Evolutionary conservation across 2,113 vertebrate species (phyloP).

Genomic region (Bubo scandiacus): DNA sequence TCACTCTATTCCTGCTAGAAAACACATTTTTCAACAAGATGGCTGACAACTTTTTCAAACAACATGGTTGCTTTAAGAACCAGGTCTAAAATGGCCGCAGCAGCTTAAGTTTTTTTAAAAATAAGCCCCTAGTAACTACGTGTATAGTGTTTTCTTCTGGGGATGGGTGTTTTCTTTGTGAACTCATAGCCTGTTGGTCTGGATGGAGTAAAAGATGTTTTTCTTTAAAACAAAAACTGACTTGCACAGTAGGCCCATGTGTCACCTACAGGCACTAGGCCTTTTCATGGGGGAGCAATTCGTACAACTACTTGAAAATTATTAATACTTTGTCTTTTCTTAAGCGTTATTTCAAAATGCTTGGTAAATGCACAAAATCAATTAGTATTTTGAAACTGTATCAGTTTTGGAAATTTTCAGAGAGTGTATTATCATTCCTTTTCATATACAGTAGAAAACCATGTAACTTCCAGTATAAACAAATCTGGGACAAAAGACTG

Average conservation of each 20-base stretch:
- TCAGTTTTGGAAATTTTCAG: neutral
- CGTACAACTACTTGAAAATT: neutral
- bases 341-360: neutral
- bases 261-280: neutral
- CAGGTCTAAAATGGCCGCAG: neutral
- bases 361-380: neutral
- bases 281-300: neutral
- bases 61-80: neutral
- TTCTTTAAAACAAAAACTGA: neutral
- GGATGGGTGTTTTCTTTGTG: neutral
- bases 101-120: neutral
- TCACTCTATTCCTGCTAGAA: neutral
- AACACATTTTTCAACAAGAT: conserved; percentile 16
- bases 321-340: neutral
- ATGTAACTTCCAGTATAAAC: conserved; percentile 41
- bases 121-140: neutral
- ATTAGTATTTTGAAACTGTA: neutral
- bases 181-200: neutral
- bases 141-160: neutral
- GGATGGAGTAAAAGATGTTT: neutral
- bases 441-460: neutral
- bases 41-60: neutral
- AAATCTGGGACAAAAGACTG: conserved; percentile 50
- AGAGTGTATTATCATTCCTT: neutral
- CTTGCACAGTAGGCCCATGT: neutral